Evolutionary conservation across 1,140 invertebrate genomes (phyloP).

Genomic region (Musca vetustissima): DNA sequence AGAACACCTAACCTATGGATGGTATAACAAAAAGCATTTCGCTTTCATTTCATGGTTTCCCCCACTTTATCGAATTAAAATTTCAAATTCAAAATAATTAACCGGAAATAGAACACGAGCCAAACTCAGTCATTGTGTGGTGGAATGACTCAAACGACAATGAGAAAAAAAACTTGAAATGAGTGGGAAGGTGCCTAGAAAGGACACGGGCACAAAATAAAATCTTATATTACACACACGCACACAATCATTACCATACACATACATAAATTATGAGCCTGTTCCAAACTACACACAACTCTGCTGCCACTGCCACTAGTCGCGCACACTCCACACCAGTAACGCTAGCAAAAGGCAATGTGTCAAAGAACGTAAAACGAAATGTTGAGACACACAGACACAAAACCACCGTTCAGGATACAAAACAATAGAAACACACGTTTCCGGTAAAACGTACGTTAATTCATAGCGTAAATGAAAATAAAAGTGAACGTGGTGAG

Average conservation of each 20-base stretch:
- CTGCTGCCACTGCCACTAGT: too few species aligned
- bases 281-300: too few species aligned
- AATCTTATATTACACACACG: slow-evolving; percentile 4
- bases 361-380: slow-evolving; percentile 3
- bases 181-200: too few species aligned
- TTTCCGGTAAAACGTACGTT: slow-evolving; percentile 1
- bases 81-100: slow-evolving; percentile 26
- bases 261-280: slow-evolving; percentile 6
- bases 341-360: neutral
- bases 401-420: neutral
- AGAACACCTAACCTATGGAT: slow-evolving; percentile 20
- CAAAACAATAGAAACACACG: slow-evolving; percentile 9
- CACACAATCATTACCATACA: too few species aligned
- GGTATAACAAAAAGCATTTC: slow-evolving; percentile 15
- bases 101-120: slow-evolving; percentile 29
- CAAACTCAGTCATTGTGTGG: neutral
- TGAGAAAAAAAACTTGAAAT: too few species aligned
- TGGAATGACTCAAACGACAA: too few species aligned
- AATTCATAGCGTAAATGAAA: slow-evolving; percentile 2
- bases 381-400: neutral
- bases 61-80: slow-evolving; percentile 5
- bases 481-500: slow-evolving; percentile 6
- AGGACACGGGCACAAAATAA: neutral
- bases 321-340: neutral
- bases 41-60: slow-evolving; percentile 26